These are phyloP conservation scores for Drosophila engyochracea DNA, from an alignment of 2,888 invertebrate species.

Conservation along the genomic window DNA sequence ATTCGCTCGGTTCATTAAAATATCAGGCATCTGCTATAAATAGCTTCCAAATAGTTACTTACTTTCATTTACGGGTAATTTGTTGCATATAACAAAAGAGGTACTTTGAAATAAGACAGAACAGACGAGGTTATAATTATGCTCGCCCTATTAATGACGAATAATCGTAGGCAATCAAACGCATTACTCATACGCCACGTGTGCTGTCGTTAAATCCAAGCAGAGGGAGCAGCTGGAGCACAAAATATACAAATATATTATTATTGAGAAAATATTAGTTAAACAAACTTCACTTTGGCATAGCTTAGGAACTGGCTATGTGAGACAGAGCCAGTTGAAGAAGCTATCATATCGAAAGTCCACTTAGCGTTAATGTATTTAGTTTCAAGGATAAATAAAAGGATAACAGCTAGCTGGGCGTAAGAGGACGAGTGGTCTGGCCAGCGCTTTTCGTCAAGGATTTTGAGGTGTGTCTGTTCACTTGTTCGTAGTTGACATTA, in stretches of 20 bases:
- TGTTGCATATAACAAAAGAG: constrained; percentile 35
- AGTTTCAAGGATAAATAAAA: constrained; percentile 57
- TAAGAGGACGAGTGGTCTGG: neutral
- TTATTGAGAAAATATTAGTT: constrained; percentile 49
- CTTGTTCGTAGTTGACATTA: constrained; percentile 42
- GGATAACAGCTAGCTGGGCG: constrained; percentile 39
- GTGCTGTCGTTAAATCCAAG: constrained; percentile 41
- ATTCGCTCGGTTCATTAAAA: constrained; percentile 7
- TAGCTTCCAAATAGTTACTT: constrained; percentile 32
- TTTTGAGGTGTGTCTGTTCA: constrained; percentile 62
- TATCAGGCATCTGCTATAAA: constrained; percentile 20
- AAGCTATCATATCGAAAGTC: constrained; percentile 39
- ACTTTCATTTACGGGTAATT: constrained; percentile 33
- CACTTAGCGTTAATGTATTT: constrained; percentile 63
- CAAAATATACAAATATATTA: constrained; percentile 14
- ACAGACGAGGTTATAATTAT: constrained; percentile 34
- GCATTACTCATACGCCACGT: constrained; percentile 66
- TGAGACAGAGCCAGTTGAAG: neutral
- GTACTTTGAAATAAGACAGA: constrained; percentile 15
- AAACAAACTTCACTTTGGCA: constrained; percentile 22
- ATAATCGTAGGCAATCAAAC: constrained; percentile 39
- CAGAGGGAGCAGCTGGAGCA: constrained; percentile 13
- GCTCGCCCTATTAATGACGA: constrained; percentile 10
- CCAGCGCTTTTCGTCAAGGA: constrained; percentile 62
- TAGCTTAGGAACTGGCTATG: neutral